Evolutionary conservation across 1,140 invertebrate genomes (phyloP).

Genomic region (Conus ventricosus): DNA sequence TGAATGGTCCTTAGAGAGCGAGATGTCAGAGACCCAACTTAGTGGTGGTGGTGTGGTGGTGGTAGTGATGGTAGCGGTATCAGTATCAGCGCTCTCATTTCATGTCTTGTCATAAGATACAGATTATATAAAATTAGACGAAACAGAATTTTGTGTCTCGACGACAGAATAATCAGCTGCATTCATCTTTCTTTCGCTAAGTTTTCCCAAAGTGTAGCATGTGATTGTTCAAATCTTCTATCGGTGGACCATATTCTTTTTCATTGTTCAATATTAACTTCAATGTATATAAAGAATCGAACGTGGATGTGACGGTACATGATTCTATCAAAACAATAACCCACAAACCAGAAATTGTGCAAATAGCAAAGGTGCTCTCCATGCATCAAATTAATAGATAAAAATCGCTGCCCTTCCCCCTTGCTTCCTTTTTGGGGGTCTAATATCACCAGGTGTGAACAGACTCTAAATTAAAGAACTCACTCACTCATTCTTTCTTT

Average conservation of each 20-base stretch:
- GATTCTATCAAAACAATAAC: not conserved
- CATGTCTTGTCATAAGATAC: no score
- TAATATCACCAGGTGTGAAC: not conserved
- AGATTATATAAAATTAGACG: no score
- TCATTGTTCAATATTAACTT: no score
- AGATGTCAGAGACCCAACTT: no score
- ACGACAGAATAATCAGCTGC: no score
- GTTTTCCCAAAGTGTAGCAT: no score
- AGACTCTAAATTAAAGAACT: not conserved
- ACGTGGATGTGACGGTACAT: not conserved
- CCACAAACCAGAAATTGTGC: not conserved
- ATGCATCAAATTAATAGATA: not conserved
- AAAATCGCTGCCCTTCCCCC: not conserved
- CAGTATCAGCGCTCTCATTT: not conserved
- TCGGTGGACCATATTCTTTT: no score
- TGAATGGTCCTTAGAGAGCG: no score
- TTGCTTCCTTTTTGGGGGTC: not conserved
- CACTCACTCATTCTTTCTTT: constrained; percentile 21
- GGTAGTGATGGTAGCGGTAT: not conserved
- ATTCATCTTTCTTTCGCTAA: no score
- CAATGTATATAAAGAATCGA: no score
- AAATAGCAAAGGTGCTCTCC: not conserved
- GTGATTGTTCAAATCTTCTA: no score
- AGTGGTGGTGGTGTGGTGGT: not conserved
- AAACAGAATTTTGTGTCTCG: no score